phyloP scores from a whole-genome alignment of 2,113 vertebrate species.

The Formicarius rufipectus region DNA sequence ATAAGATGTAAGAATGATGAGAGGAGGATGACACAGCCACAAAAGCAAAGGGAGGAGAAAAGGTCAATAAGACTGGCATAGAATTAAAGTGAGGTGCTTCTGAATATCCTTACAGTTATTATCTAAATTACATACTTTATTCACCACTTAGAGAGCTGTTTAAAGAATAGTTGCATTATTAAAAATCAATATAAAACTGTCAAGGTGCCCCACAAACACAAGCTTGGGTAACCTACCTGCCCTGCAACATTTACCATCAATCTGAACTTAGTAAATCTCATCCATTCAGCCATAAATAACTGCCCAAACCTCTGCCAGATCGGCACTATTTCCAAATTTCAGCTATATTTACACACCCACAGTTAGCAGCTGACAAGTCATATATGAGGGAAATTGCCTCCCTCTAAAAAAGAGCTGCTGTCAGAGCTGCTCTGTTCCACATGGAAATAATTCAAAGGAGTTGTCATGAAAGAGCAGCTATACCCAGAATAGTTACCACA shows the following conservation, averaged over 20 bases:
- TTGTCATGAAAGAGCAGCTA: neutral
- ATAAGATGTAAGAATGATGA: neutral
- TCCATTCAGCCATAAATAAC: constrained; percentile 1
- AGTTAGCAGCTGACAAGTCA: constrained; percentile 49
- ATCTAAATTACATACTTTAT: neutral
- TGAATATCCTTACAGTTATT: neutral
- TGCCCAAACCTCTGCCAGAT: constrained; percentile 25
- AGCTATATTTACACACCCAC: constrained; percentile 48
- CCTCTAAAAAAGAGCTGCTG: constrained; percentile 31
- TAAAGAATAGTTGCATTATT: constrained; percentile 1
- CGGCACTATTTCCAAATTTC: constrained; percentile 23
- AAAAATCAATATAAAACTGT: constrained; percentile 6
- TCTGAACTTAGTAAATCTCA: constrained; percentile 1
- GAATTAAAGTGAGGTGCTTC: neutral
- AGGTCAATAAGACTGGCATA: neutral
- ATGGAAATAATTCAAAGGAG: constrained; percentile 39
- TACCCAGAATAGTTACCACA: neutral
- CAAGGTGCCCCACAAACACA: neutral
- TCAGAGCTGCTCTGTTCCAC: constrained; percentile 26
- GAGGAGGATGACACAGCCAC: neutral
- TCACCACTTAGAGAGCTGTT: neutral
- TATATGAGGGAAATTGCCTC: constrained; percentile 48
- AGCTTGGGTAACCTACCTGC: neutral
- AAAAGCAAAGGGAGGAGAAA: constrained; percentile 8
- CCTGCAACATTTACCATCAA: neutral